Base-by-base conservation (phyloP, 1,140 invertebrate genomes). In the Rhizoglyphus robini region DNA sequence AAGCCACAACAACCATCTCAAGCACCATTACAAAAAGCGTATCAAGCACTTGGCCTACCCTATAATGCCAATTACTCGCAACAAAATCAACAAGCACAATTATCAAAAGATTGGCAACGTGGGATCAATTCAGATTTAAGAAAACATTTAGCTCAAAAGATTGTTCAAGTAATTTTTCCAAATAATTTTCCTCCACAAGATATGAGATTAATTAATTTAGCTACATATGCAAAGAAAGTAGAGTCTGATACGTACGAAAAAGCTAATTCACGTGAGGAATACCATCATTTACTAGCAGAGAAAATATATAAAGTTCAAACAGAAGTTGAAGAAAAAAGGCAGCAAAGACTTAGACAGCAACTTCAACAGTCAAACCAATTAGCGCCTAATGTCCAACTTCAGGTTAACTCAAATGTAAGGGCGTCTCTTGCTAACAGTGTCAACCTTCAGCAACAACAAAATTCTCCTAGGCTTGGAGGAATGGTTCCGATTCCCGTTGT, bases 301-400 rank as follows among this genome's bases (percentile, higher is more conserved):
- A 99, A 99, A 76, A 99, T 99, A 69, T 99, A 99, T 74, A 99
- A 99, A 78, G 99, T 99, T 68, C 95, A 99, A 75, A 99, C 99
- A 74, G 96, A 99, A 75, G 76, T 99, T 25, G 87, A 86, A 76
- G 82, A 86, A 72, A 84, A 81, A 70, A 72, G 81, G 34, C 86
- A 91, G 67, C 89, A 89, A 72, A 82, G 92, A 60, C 88, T 91
- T 77, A 88, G 90, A 73, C 83, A 85, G 70, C 78, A 81, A 68
- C 68, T 61, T 34, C 63, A 69, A 29, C 69, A 71, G 48, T 36
- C 59, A 23, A 51, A 51, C n/a, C 48, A 51, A 51, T 51, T 51
- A 41, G 36, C 18, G 36, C 36, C 36, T 18, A 41, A 41, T 41
- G 11, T 47, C 5, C 25, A 20, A 51, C 59, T 8, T 11, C 29